Conservation (phyloP, 2,113 vertebrate species). For the Phocoena phocoena region DNA sequence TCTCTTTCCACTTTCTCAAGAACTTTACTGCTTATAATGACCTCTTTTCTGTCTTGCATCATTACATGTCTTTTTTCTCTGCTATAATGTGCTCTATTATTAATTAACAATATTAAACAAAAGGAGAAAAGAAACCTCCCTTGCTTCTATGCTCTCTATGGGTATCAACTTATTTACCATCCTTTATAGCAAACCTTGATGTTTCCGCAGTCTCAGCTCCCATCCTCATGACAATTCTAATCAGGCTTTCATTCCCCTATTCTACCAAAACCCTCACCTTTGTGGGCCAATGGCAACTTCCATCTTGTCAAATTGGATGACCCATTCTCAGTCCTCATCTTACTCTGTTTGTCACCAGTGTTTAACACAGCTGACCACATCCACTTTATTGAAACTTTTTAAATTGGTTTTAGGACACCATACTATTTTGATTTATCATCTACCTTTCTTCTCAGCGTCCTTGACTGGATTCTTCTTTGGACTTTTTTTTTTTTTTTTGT, state of each 20-base stretch:
- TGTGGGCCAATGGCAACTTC: background rate
- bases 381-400: background rate
- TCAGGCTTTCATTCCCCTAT: background rate
- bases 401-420: background rate
- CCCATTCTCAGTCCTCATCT: background rate
- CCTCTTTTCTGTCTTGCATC: background rate
- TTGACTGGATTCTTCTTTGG: background rate
- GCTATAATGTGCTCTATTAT: background rate
- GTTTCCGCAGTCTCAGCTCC: background rate
- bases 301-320: background rate
- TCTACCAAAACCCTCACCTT: background rate
- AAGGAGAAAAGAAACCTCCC: background rate
- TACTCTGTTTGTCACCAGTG: background rate
- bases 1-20: background rate
- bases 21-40: background rate
- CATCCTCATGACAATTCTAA: background rate
- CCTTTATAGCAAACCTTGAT: background rate
- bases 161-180: background rate
- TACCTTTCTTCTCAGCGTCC: background rate
- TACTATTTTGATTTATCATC: background rate
- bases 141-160: background rate
- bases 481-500: background rate
- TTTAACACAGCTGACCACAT: background rate
- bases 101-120: background rate
- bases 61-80: background rate